Evolutionary conservation across 2,797 vertebrate genomes (phyloP).

Genomic region (Pangasius krempfi): DNA sequence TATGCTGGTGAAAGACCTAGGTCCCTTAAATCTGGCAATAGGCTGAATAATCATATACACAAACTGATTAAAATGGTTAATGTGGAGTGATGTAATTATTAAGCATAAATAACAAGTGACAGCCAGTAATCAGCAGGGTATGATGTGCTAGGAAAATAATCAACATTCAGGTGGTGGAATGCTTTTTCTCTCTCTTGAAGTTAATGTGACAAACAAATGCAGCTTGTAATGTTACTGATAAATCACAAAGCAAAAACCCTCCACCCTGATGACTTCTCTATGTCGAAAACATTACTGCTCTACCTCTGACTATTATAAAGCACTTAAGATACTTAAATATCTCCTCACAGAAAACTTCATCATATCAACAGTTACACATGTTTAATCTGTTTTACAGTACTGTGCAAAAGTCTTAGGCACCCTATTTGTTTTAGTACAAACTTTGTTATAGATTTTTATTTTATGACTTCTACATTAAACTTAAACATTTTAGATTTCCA

Average conservation of each 20-base stretch:
- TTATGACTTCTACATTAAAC: too few species aligned
- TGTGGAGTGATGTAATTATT: background rate
- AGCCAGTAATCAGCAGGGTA: too few species aligned
- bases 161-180: too few species aligned
- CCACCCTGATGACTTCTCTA: background rate
- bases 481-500: too few species aligned
- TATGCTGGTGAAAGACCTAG: background rate
- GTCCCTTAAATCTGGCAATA: too few species aligned
- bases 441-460: too few species aligned
- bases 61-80: background rate
- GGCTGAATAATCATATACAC: background rate
- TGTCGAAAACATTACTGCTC: background rate
- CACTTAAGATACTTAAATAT: background rate
- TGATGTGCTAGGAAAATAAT: background rate
- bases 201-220: background rate
- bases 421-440: too few species aligned
- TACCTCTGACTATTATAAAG: background rate
- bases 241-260: background rate
- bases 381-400: background rate
- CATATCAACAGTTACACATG: background rate
- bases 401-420: too few species aligned
- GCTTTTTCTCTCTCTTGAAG: background rate
- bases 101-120: background rate
- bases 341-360: background rate
- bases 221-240: background rate